Evolutionary conservation across 2,797 vertebrate species (phyloP), one percentile per base, ranked within the genome.

Genomic region (Eurystomus glaucurus): DNA sequence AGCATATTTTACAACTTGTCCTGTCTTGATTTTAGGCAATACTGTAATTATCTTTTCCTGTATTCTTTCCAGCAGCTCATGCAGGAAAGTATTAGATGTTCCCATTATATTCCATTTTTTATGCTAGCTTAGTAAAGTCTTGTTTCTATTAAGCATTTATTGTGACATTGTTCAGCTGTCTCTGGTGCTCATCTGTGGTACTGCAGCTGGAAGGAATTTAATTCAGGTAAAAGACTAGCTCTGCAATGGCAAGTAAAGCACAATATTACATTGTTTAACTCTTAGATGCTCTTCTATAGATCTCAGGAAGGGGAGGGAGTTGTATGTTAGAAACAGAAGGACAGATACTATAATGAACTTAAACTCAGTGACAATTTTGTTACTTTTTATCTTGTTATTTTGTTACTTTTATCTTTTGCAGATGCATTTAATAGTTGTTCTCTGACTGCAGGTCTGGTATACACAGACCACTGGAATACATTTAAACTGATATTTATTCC

Each of bases 21-120:
- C 64, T 72, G 35, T 82, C 80, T 79, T 86, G 72, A 62, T 88
- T 86, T 76, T 76, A 66, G 80, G 51, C 17, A 19, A 75, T 74
- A 62, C 31, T 79, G 50, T 86, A 84, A 86, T 93, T 90, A 86
- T 55, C 55, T 80, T 95, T 93, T 93, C 95, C 89, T 92, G 55
- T 78, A 70, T 69, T 83, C 68, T 51, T 95, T 95, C 88, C 90
- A 97, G 83, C 72, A 72, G 72, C 54, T 95, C 79, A 46, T 31
- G 52, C 52, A 92, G 58, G 51, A 48, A 93, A 84, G 82, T 57
- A 93, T 91, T 79, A 89, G 71, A 87, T 94, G 89, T 94, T 93
- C 94, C 60, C 75, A n/a, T 85, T 77, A 68, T 82, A 70, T 25
- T 85, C 60, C 25, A 29, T 66, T 95, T 94, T 92, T 74, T 1